Conservation (phyloP, 2,113 vertebrate species). For the Panthera tigris region DNA sequence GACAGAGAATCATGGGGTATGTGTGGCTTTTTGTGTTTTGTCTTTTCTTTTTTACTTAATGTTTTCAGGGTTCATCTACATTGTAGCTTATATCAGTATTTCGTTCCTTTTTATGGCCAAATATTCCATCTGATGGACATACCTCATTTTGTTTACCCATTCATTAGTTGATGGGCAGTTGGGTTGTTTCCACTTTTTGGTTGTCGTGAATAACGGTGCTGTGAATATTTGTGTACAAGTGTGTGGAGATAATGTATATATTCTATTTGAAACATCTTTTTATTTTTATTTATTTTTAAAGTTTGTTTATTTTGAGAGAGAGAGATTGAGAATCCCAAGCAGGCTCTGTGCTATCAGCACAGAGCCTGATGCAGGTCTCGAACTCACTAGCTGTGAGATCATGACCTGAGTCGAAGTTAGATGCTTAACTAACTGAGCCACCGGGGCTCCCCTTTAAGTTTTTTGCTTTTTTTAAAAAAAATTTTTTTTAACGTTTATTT, state of each 20-base stretch:
- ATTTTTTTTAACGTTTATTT: too few relatives aligned
- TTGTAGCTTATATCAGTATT: background rate
- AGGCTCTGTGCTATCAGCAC: too few relatives aligned
- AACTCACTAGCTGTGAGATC: too few relatives aligned
- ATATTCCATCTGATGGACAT: background rate
- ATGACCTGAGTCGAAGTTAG: too few relatives aligned
- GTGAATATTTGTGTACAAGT: background rate
- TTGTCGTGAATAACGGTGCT: background rate
- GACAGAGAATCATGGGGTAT: background rate
- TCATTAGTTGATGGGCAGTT: background rate
- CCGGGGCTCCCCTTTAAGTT: background rate
- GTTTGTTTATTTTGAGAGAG: too few relatives aligned
- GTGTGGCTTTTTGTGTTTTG: background rate
- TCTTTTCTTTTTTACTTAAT: background rate
- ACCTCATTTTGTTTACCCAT: background rate
- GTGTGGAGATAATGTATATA: background rate
- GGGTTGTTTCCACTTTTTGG: background rate
- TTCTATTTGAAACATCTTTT: background rate
- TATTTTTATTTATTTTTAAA: background rate
- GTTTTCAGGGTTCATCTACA: background rate
- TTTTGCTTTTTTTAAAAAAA: background rate
- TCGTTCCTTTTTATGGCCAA: background rate
- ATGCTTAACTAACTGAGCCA: too few relatives aligned
- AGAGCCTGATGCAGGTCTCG: too few relatives aligned
- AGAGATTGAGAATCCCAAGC: too few relatives aligned